Conservation (phyloP, 1,140 invertebrate genomes). For the Nephotettix cincticeps region DNA sequence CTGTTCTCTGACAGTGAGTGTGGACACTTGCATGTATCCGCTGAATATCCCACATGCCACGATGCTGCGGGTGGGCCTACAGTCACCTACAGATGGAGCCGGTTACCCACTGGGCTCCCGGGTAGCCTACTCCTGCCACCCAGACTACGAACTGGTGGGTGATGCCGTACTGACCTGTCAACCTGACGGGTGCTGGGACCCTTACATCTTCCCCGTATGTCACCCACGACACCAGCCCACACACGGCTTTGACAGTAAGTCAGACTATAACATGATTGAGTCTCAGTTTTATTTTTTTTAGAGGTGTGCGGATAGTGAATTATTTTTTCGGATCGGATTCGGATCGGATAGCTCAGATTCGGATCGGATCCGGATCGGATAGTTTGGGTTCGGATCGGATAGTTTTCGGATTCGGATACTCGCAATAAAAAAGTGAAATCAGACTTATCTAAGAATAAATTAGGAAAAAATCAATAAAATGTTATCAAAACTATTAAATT, state of each 20-base stretch:
- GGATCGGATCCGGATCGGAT: no score
- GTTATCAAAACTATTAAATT: no score
- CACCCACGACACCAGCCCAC: not conserved
- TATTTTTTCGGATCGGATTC: no score
- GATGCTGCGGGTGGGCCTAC: slow-evolving; percentile 25
- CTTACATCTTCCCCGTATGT: slow-evolving; percentile 42
- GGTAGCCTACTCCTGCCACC: slow-evolving; percentile 48
- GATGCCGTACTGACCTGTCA: slow-evolving; percentile 47
- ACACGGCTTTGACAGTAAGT: slow-evolving; percentile 31
- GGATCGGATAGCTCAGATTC: no score
- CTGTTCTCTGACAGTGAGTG: slow-evolving; percentile 30
- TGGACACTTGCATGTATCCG: slow-evolving; percentile 37
- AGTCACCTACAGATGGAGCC: not conserved
- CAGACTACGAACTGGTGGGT: slow-evolving; percentile 49
- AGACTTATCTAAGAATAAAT: no score
- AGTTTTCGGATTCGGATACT: no score
- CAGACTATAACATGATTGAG: no score
- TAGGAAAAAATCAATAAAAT: no score
- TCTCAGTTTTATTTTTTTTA: no score
- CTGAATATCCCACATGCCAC: slow-evolving; percentile 36
- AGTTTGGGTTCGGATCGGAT: no score
- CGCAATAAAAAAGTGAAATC: no score
- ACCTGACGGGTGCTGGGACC: slow-evolving; percentile 50
- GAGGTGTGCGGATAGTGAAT: no score
- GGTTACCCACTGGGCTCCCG: slow-evolving; percentile 42